Percentiles rank a stretch among this genome's conserved stretches.
These are phyloP conservation scores for Phoxinus phoxinus DNA, from an alignment of 2,113 vertebrate genomes.

Conservation along the genomic window DNA sequence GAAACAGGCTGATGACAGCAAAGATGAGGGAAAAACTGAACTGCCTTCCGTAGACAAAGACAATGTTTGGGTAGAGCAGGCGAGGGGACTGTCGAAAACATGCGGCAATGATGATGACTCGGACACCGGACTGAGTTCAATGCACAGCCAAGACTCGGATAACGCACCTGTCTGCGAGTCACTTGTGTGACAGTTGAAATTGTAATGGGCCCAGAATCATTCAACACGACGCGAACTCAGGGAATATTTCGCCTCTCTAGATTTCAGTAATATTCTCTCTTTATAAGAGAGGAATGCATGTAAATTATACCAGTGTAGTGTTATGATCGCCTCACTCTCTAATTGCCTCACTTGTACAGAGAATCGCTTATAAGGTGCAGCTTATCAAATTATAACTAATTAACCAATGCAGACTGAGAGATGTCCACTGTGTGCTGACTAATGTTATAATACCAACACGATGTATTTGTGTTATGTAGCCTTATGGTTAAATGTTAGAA, in stretches of 20 bases:
- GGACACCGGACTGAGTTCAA: conserved; percentile 94
- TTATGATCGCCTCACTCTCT: conserved; percentile 1
- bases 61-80: conserved; percentile 82
- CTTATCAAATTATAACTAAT: conserved; percentile 32
- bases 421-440: conserved; percentile 25
- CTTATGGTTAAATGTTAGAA: neutral
- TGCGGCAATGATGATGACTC: conserved; percentile 90
- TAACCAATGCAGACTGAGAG: conserved; percentile 39
- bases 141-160: conserved; percentile 98
- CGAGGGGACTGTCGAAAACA: conserved; percentile 80
- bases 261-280: conserved; percentile 54
- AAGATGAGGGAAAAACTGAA: conserved; percentile 48
- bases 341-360: neutral
- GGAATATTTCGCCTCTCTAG: conserved; percentile 47
- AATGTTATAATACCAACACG: conserved; percentile 9
- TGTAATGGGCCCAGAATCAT: neutral
- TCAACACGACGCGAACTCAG: conserved; percentile 42
- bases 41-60: conserved; percentile 55
- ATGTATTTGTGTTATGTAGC: conserved; percentile 30
- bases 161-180: conserved; percentile 89
- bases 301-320: conserved; percentile 44
- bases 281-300: conserved; percentile 49
- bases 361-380: conserved; percentile 36
- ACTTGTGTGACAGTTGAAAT: conserved; percentile 77
- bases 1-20: conserved; percentile 27